Conservation (phyloP, 2,113 vertebrate genomes). For the Tiliqua scincoides region DNA sequence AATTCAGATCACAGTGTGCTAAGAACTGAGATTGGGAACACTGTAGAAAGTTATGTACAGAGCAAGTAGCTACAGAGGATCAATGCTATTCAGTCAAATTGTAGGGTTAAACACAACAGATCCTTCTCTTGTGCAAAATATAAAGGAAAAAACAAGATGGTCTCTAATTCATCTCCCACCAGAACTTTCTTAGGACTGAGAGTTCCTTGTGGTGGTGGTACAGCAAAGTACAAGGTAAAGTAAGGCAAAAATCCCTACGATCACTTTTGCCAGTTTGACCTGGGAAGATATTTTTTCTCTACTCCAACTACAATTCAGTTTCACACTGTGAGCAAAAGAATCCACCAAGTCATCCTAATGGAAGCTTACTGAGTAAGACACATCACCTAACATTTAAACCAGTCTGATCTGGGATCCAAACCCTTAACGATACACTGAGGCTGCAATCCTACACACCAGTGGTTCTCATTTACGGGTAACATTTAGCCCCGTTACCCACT, state of each 20-base stretch:
- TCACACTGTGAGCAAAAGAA: neutral
- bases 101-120: neutral
- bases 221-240: neutral
- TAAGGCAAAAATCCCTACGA: neutral
- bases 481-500: too few species aligned
- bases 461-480: too few species aligned
- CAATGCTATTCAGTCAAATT: neutral
- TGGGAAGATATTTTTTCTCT: neutral
- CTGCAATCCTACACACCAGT: too few species aligned
- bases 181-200: neutral
- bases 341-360: neutral
- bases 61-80: neutral
- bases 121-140: neutral
- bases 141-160: neutral
- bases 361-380: neutral
- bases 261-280: neutral
- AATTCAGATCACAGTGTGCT: neutral
- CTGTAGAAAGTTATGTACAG: neutral
- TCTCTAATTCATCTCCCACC: neutral
- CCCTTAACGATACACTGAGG: neutral
- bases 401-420: neutral
- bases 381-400: neutral
- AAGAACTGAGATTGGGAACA: neutral
- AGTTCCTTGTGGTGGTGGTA: neutral
- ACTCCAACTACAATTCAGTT: neutral